Evolutionary conservation across 1,140 invertebrate genomes (phyloP).

Genomic region (Drosophila sp.): DNA sequence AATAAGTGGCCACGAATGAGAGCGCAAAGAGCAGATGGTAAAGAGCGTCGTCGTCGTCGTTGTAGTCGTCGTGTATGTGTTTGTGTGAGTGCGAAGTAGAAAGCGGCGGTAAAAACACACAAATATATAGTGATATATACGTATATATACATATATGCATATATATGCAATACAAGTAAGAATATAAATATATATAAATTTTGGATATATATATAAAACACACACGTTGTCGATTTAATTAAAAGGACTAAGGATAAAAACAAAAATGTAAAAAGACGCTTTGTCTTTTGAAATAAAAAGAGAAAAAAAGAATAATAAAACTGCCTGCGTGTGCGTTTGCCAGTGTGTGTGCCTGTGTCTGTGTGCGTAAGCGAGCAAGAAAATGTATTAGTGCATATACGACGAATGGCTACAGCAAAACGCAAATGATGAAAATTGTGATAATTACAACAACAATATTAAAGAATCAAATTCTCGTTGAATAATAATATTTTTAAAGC

Average conservation of each 20-base stretch:
- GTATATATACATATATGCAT: slow-evolving; percentile 30
- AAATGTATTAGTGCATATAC: slow-evolving; percentile 52
- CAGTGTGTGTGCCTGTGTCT: slow-evolving; percentile 5
- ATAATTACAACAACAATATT: slow-evolving; percentile 59
- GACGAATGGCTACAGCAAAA: slow-evolving; percentile 53
- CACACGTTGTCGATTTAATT: slow-evolving; percentile 21
- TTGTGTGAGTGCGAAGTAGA: slow-evolving; percentile 64
- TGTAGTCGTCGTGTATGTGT: slow-evolving; percentile 25
- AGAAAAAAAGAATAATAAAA: slow-evolving; percentile 60
- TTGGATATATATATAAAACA: slow-evolving; percentile 8
- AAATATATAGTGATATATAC: slow-evolving; percentile 25
- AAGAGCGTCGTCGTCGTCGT: slow-evolving; percentile 69
- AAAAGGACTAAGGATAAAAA: slow-evolving; percentile 56
- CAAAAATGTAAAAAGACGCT: slow-evolving; percentile 48
- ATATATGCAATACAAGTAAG: slow-evolving; percentile 23
- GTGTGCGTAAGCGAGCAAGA: slow-evolving; percentile 41
- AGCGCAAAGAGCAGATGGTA: slow-evolving; percentile 74
- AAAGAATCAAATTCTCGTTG: slow-evolving; percentile 46
- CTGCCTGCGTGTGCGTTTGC: slow-evolving; percentile 50
- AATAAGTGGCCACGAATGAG: slow-evolving; percentile 78
- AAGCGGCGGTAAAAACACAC: slow-evolving; percentile 75
- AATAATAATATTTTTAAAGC: slow-evolving; percentile 65
- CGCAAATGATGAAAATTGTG: slow-evolving; percentile 64
- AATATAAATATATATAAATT: slow-evolving; percentile 18
- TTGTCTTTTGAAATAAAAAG: slow-evolving; percentile 53